Evolutionary conservation across 2,113 vertebrate species (phyloP).

Genomic region (Chionomys nivalis): DNA sequence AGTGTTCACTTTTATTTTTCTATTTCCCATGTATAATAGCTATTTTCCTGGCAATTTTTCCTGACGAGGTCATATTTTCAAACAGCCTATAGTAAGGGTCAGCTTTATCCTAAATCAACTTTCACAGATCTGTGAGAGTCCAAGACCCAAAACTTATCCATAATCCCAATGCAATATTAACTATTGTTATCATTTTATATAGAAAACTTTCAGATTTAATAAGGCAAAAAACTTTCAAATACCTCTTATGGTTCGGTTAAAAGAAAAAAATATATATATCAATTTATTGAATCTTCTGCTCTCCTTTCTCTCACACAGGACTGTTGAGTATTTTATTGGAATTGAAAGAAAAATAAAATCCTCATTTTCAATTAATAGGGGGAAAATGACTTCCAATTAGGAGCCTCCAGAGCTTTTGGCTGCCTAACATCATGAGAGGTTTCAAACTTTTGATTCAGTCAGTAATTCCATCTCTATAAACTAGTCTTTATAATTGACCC

Average conservation of each 20-base stretch:
- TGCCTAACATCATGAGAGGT: not conserved
- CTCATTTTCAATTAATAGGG: conserved; percentile 10
- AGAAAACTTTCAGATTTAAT: conserved; percentile 1
- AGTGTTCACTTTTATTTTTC: not conserved
- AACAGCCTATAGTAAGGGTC: not conserved
- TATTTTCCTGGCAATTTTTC: not conserved
- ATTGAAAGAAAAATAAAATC: conserved; percentile 18
- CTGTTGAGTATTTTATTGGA: conserved; percentile 24
- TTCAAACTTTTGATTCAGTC: not conserved
- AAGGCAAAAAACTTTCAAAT: conserved; percentile 9
- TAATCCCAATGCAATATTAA: not conserved
- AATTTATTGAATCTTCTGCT: not conserved
- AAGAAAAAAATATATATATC: conserved; percentile 4
- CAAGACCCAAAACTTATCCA: not conserved
- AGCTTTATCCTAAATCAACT: not conserved
- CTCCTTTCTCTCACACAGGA: not conserved
- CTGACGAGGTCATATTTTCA: not conserved
- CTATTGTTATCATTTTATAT: not conserved
- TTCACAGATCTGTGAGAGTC: not conserved
- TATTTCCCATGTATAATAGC: not conserved
- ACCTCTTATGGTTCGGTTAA: not conserved
- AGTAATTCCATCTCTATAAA: conserved; percentile 15
- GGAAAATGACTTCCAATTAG: conserved; percentile 16
- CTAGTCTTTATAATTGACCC: not conserved
- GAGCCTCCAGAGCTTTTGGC: not conserved